Percentiles rank a stretch among this genome's conserved stretches.
Evolutionary conservation across 2,797 vertebrate species (phyloP).

Genomic region (Cephalopachus bancanus): DNA sequence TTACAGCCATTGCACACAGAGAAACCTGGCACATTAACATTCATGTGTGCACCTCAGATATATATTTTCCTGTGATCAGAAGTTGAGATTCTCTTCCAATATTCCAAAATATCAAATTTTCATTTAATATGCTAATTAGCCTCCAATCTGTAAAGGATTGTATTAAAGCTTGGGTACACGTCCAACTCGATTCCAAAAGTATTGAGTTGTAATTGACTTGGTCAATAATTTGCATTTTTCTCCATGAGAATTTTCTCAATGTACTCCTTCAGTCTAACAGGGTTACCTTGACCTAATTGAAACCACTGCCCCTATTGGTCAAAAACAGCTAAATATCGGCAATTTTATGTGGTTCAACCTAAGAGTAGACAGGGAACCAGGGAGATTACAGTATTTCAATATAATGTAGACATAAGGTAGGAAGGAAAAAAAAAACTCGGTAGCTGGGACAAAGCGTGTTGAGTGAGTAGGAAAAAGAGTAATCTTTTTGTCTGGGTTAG

Average conservation of each 20-base stretch:
- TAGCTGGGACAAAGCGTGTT: constrained; percentile 54
- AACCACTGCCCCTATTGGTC: neutral
- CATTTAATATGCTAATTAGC: constrained; percentile 68
- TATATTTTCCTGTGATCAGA: neutral
- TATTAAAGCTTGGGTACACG: constrained; percentile 65
- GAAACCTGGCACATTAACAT: constrained; percentile 47
- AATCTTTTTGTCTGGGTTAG: constrained; percentile 73
- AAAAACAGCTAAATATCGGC: neutral
- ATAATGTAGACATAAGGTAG: constrained; percentile 1
- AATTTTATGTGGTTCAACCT: neutral
- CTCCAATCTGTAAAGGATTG: constrained; percentile 64
- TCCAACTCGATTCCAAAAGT: constrained; percentile 16
- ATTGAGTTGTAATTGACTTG: constrained; percentile 64
- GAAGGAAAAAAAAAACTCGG: constrained; percentile 59
- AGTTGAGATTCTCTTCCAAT: constrained; percentile 69
- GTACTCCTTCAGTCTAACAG: constrained; percentile 57
- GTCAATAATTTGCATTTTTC: constrained; percentile 74
- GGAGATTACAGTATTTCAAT: constrained; percentile 12
- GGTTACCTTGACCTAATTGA: neutral
- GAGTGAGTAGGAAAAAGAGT: constrained; percentile 57
- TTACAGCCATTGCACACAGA: neutral
- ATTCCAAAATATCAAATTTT: constrained; percentile 76
- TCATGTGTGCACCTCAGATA: neutral
- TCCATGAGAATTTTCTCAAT: constrained; percentile 70
- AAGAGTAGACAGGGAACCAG: neutral